Conservation (phyloP, 2,888 invertebrate genomes). For the Heliconius aoede region DNA sequence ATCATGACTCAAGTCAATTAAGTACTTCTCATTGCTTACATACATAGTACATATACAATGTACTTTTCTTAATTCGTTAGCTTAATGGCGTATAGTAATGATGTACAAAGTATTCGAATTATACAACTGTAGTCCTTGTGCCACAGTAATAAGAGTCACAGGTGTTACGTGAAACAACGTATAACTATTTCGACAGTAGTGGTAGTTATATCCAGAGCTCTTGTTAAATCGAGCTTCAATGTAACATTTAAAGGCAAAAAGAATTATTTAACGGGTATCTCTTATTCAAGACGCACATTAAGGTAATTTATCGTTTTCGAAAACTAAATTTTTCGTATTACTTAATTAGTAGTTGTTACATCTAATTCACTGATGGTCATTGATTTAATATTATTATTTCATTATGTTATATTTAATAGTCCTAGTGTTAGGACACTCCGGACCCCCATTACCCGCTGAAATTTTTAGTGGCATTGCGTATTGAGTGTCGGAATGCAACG, state of each 20-base stretch:
- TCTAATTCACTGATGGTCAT: constrained; percentile 27
- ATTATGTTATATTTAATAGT: no score
- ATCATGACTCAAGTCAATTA: neutral
- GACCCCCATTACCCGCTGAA: no score
- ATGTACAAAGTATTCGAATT: constrained; percentile 47
- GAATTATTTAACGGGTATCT: constrained; percentile 63
- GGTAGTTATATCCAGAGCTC: constrained; percentile 69
- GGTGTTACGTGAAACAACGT: constrained; percentile 4
- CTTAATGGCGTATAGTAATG: constrained; percentile 63
- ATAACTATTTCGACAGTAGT: constrained; percentile 62
- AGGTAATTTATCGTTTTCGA: constrained; percentile 45
- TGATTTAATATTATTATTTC: neutral
- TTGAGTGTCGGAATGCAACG: no score
- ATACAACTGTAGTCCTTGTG: constrained; percentile 32
- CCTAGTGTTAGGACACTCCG: no score
- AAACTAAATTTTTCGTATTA: constrained; percentile 45
- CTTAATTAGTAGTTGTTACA: constrained; percentile 43
- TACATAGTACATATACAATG: neutral
- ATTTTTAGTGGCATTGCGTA: no score
- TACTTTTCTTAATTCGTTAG: constrained; percentile 61
- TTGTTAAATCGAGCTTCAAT: constrained; percentile 68
- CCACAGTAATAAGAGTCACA: constrained; percentile 13
- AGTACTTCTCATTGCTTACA: neutral
- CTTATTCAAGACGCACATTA: constrained; percentile 52
- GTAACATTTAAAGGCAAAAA: constrained; percentile 57